Evolutionary conservation across 2,113 vertebrate species (phyloP).

Genomic region (Anolis sagrei): DNA sequence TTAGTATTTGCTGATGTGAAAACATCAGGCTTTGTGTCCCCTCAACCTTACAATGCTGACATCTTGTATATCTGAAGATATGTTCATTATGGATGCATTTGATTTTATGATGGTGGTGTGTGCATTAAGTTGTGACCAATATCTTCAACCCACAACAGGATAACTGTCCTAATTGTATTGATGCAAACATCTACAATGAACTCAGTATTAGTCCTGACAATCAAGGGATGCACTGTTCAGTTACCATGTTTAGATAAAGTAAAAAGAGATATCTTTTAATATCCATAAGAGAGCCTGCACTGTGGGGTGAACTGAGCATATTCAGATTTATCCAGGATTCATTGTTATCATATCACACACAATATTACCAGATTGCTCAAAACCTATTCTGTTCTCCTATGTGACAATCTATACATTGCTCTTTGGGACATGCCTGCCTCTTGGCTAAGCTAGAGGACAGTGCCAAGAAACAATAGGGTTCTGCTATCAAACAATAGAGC

Average conservation of each 20-base stretch:
- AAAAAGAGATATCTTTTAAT: not conserved
- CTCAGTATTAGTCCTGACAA: not conserved
- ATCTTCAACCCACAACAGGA: too few species aligned
- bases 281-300: not conserved
- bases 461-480: conserved; percentile 65
- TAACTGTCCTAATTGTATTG: too few species aligned
- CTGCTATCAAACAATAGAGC: conserved; percentile 66
- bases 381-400: conserved; percentile 39
- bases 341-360: not conserved
- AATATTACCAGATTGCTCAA: not conserved
- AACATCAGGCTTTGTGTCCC: too few species aligned
- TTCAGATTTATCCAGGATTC: not conserved
- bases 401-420: conserved; percentile 50
- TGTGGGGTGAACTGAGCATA: not conserved
- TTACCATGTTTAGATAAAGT: not conserved
- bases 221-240: not conserved
- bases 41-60: too few species aligned
- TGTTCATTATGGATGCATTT: too few species aligned
- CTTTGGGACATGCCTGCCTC: conserved; percentile 57
- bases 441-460: conserved; percentile 61
- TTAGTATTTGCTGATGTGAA: too few species aligned
- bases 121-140: too few species aligned
- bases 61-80: too few species aligned
- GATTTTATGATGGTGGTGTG: too few species aligned
- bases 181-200: not conserved